A percentile compares a stretch with the other conserved stretches of the same genome.
Conservation (phyloP, 2,888 invertebrate species). For the Pogonocherus hispidulus region DNA sequence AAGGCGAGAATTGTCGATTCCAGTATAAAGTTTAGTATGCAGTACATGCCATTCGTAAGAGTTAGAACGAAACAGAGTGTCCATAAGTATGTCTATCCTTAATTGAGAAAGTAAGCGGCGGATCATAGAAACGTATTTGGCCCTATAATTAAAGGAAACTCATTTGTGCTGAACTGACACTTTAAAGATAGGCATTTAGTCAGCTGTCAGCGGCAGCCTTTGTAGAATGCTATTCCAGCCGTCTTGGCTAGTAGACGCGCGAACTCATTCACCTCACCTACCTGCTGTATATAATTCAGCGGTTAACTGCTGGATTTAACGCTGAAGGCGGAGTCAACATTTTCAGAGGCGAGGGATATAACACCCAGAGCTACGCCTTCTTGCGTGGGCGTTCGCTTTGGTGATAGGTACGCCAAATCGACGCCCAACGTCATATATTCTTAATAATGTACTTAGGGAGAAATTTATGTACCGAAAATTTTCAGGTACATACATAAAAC, state of each 20-base stretch:
- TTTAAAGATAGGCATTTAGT: constrained; percentile 70
- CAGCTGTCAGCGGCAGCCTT: constrained; percentile 70
- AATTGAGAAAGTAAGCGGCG: constrained; percentile 61
- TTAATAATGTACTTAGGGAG: constrained; percentile 28
- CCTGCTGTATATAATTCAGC: constrained; percentile 67
- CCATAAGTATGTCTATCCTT: constrained; percentile 37
- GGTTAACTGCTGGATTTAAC: constrained; percentile 67
- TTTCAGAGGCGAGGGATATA: constrained; percentile 64
- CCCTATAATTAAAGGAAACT: constrained; percentile 70
- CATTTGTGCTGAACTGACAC: constrained; percentile 70
- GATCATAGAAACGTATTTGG: constrained; percentile 67
- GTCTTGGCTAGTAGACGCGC: constrained; percentile 68
- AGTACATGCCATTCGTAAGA: constrained; percentile 32
- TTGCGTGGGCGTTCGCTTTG: constrained; percentile 54
- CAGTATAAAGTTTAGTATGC: constrained; percentile 1
- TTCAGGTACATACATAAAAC: constrained; percentile 25
- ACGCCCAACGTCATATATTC: constrained; percentile 45
- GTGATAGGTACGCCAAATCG: constrained; percentile 51
- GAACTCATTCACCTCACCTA: constrained; percentile 70
- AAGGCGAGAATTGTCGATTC: constrained; percentile 64
- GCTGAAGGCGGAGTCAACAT: constrained; percentile 64
- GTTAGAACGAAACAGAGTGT: constrained; percentile 46
- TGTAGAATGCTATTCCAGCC: constrained; percentile 64
- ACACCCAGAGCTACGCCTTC: constrained; percentile 59
- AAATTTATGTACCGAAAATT: constrained; percentile 43